These are phyloP conservation scores for Sylvilagus floridanus DNA, from an alignment of 2,797 vertebrate genomes.

Conservation along the genomic window DNA sequence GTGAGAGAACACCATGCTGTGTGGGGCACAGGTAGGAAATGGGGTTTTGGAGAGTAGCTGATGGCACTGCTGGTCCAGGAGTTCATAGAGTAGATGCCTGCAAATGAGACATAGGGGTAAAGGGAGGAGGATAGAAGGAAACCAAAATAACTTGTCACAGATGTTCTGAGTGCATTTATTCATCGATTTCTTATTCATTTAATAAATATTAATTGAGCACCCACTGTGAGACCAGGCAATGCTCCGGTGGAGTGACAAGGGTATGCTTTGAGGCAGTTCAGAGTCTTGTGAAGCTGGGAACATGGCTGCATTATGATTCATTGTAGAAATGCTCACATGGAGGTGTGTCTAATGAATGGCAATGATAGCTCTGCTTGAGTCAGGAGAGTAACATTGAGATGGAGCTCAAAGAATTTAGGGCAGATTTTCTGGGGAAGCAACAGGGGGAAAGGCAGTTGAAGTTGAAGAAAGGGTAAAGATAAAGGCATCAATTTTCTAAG, in stretches of 20 bases:
- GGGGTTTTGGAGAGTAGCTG: neutral
- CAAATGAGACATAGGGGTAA: neutral
- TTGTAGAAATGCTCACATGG: neutral
- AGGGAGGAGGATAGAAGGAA: neutral
- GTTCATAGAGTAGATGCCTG: neutral
- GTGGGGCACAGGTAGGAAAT: rapidly evolving
- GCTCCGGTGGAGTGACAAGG: neutral
- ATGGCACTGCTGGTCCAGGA: neutral
- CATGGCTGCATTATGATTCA: neutral
- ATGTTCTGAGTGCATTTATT: neutral
- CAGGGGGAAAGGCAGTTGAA: neutral
- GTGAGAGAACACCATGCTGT: neutral
- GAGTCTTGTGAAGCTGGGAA: neutral
- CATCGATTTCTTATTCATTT: neutral
- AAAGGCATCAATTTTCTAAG: neutral
- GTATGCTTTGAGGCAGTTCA: neutral
- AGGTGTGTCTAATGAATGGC: rapidly evolving
- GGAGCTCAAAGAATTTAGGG: neutral
- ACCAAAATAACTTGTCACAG: neutral
- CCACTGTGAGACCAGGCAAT: too few relatives aligned
- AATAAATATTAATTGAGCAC: neutral
- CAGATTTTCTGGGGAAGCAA: neutral
- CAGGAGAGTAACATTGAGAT: neutral
- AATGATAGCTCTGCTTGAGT: neutral
- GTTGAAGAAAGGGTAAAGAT: neutral